A percentile compares a stretch with the other conserved stretches of the same genome.
phyloP scores from a whole-genome alignment of 2,797 vertebrate species.

The Pantherophis alleghaniensis region DNA sequence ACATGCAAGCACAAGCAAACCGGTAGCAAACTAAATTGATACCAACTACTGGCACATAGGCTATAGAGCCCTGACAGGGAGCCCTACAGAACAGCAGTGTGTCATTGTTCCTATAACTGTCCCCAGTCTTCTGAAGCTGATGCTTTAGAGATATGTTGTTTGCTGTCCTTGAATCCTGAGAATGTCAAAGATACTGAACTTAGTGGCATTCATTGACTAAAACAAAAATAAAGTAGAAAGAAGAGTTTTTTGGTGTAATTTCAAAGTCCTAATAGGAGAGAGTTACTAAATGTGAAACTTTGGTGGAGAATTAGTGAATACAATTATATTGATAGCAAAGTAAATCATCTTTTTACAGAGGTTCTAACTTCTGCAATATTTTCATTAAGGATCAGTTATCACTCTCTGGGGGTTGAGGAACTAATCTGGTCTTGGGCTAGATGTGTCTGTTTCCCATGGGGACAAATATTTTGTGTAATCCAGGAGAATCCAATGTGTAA shows the following conservation, averaged over 20 bases:
- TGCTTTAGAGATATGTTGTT: constrained; percentile 24
- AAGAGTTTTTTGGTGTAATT: neutral
- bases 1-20: too few relatives aligned
- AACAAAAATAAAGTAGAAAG: neutral
- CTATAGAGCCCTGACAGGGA: constrained; percentile 23
- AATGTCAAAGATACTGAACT: constrained; percentile 6
- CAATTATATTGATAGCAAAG: neutral
- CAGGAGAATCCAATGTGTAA: neutral
- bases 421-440: neutral
- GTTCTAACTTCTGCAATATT: neutral
- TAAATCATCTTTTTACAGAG: neutral
- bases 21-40: too few relatives aligned
- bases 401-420: neutral
- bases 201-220: neutral
- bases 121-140: constrained; percentile 18
- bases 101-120: neutral
- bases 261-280: neutral
- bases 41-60: too few relatives aligned
- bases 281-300: neutral
- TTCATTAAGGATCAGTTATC: too few relatives aligned
- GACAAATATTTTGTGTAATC: neutral
- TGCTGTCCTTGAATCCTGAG: constrained; percentile 13
- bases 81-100: constrained; percentile 13
- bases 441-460: neutral
- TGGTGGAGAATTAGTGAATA: neutral